Base-by-base conservation (phyloP, 2,113 vertebrate species). In the Myodes glareolus region DNA sequence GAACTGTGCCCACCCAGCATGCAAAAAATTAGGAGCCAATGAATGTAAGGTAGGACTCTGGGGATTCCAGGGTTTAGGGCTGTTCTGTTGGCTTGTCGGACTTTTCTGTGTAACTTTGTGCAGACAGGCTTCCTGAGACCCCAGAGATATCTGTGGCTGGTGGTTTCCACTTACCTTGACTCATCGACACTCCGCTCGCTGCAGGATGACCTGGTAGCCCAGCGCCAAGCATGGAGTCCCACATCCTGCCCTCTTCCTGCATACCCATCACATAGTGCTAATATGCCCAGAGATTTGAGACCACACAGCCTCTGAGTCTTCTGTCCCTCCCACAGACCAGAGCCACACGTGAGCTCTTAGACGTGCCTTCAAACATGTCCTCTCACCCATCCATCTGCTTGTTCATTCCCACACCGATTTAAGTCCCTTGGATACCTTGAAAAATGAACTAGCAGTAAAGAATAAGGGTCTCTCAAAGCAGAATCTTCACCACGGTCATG, bases 151-250 rank as follows among this genome's bases (percentile, higher is more conserved):
- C 45, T 90, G 93, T 95, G 81, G 72, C 72, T 81, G 89, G 90
- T 80, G 50, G 61, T 93, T 68, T 93, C 94, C 16, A 68, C 45
- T 72, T 42, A 31, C 39, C n/a, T 52, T 92, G 77, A 91, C 80
- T 94, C 76, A 86, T 88, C 52, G 61, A 52, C 0, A 19, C n/a
- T 73, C 36, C 36, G 19, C 29, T 47, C 14, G n/a, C n/a, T n/a
- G 68, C 27, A 58, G 47, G 77, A 47, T 47, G 42, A 84, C 55
- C n/a, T 84, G 33, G n/a, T 3, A 25, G n/a, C 81, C 58, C 27
- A 73, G 55, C 2, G 2, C 50, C 68, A 39, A 77, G 65, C 52
- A 14, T 77, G 2, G 42, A 27, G 42, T 77, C 42, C n/a, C 87
- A 25, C 21, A 80, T 92, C 47, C 76, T 97, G 95, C 7, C 21